Conservation (phyloP, 1,140 invertebrate genomes). For the Drosophila kepulauana region DNA sequence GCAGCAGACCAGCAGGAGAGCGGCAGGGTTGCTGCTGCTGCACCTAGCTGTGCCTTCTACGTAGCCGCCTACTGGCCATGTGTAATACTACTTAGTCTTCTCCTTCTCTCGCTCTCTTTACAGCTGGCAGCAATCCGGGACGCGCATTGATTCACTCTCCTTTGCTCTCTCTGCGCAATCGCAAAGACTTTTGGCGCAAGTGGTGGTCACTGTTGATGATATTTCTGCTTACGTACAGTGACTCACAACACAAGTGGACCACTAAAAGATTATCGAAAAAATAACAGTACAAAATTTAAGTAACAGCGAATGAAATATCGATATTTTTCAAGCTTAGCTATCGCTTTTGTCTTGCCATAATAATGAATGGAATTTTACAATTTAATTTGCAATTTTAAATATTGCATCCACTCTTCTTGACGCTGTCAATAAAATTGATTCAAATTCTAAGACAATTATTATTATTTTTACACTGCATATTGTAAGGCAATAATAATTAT, state of each 20-base stretch:
- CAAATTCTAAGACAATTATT: not conserved
- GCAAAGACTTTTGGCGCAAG: conserved; percentile 58
- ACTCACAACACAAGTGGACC: not conserved
- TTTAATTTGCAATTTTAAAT: too few species aligned
- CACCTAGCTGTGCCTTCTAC: conserved; percentile 41
- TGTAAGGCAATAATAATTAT: too few species aligned
- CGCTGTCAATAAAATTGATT: not conserved
- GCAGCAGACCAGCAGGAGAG: conserved; percentile 34
- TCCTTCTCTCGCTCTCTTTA: conserved; percentile 19
- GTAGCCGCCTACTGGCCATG: conserved; percentile 31
- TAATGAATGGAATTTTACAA: too few species aligned
- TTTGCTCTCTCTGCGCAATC: conserved; percentile 56
- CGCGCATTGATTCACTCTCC: conserved; percentile 37
- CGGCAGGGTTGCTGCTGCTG: conserved; percentile 44
- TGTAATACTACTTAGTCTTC: conserved; percentile 12
- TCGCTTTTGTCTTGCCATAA: too few species aligned
- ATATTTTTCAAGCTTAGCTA: not conserved
- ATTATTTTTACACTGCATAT: not conserved
- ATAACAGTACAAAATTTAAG: not conserved
- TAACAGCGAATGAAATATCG: not conserved
- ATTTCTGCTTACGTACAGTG: conserved; percentile 22
- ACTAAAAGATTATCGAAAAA: not conserved
- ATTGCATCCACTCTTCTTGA: not conserved
- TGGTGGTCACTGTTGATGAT: conserved; percentile 65
- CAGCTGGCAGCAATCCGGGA: conserved; percentile 64